Evolutionary conservation across 1,140 invertebrate genomes (phyloP), one percentile per base, ranked within the genome.

Genomic region (Arctopsyche grandis): DNA sequence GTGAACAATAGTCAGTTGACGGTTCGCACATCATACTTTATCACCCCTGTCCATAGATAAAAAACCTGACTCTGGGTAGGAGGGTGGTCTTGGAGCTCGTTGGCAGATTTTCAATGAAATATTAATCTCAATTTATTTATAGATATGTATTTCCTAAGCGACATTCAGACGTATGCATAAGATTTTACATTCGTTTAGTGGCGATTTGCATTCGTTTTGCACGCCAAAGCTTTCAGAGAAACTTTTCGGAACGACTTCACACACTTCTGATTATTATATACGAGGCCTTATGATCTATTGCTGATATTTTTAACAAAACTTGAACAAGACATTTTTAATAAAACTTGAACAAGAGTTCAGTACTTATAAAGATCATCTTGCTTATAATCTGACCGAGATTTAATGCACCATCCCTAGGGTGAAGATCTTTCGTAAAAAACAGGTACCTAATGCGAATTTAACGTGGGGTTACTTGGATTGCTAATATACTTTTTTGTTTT

Each of bases 91-190:
- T 29, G 12, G 43, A 29, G 56, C 56, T 66, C 14, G n/a, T 63
- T 76, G 56, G 74, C 74, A 60, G 56, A 76, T 76, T 76, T 76
- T 63, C 52, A 76, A 63, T 76, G 74, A 76, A 76, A 76, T 76
- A 74, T 74, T 74, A 74, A 74, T 74, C 56, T 22, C 19, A 56
- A 26, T 76, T 63, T 63, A 76, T 76, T 76, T 76, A 76, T 76
- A 63, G 74, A n/a, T n/a, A n/a, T n/a, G n/a, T n/a, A n/a, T n/a
- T 76, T 60, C 69, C 1, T 22, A 24, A 29, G 24, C 9, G 24
- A 29, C 69, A 38, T 24, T 38, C 22, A 71, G 24, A 21, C 26
- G 66, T 38, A 69, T 44, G 66, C 26, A 69, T 71, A 71, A 38
- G 16, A 22, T 44, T 21, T 71, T 46, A 10, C 16, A 71, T 46